These are phyloP conservation scores for Phataginus tricuspis DNA, from an alignment of 2,797 vertebrate species.

Conservation along the genomic window DNA sequence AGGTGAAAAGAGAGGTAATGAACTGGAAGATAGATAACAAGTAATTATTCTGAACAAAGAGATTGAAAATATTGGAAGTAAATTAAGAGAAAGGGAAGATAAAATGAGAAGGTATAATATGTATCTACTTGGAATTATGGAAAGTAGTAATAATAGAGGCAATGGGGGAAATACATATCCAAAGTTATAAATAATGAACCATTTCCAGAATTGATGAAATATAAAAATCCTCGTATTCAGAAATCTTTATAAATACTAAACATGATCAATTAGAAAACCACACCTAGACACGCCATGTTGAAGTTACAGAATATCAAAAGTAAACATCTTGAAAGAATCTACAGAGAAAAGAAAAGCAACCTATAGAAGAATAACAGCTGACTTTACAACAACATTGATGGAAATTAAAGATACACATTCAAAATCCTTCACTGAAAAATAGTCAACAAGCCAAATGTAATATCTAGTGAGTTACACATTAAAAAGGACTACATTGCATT, in stretches of 20 bases:
- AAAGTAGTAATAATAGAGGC: not conserved
- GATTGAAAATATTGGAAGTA: not conserved
- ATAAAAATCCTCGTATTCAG: not conserved
- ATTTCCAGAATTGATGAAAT: not conserved
- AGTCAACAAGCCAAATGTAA: slow-evolving; percentile 11
- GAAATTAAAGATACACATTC: slow-evolving; percentile 18
- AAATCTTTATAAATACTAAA: slow-evolving; percentile 2
- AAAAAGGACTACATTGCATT: not conserved
- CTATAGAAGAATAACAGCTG: not conserved
- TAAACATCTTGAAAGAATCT: slow-evolving; percentile 6
- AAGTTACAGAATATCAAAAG: slow-evolving; percentile 16
- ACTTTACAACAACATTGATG: not conserved
- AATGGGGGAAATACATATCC: not conserved
- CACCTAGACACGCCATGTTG: not conserved
- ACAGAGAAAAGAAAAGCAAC: slow-evolving; percentile 10
- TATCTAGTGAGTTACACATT: not conserved
- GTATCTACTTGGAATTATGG: not conserved
- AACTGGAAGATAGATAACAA: slow-evolving; percentile 19
- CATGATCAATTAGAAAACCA: not conserved
- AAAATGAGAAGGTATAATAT: not conserved
- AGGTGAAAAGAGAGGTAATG: slow-evolving; percentile 1
- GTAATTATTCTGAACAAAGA: not conserved
- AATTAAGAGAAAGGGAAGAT: not conserved
- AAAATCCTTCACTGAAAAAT: not conserved
- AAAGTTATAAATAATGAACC: not conserved